Conservation (phyloP, 2,113 vertebrate species). For the Indicator maculatus region DNA sequence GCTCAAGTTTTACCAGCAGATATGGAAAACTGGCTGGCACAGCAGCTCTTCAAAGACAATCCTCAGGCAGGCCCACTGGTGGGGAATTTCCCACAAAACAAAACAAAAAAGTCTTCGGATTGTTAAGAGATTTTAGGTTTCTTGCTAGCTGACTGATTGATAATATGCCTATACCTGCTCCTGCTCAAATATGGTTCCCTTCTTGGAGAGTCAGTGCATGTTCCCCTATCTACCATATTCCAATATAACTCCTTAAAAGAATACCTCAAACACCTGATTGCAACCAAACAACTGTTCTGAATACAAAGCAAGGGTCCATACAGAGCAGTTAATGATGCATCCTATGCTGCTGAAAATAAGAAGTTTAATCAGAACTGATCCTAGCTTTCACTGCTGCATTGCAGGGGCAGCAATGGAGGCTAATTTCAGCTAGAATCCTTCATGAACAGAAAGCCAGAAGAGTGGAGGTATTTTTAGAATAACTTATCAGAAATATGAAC, state of each 20-base stretch:
- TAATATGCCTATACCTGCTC: background rate
- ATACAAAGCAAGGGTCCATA: background rate
- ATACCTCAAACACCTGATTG: background rate
- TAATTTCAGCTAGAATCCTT: constrained; percentile 62
- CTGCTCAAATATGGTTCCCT: background rate
- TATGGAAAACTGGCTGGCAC: background rate
- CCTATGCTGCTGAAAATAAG: background rate
- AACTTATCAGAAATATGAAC: constrained; percentile 67
- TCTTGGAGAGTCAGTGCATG: background rate
- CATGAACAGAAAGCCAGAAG: constrained; percentile 72
- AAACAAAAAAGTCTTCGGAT: background rate
- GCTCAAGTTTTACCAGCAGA: background rate
- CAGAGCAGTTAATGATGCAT: background rate
- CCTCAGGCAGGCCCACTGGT: background rate
- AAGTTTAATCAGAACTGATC: constrained; percentile 14
- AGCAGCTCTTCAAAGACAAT: background rate
- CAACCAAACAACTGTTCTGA: background rate
- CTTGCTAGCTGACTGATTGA: background rate
- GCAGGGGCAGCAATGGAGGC: constrained; percentile 75
- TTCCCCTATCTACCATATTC: background rate
- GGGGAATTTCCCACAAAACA: background rate
- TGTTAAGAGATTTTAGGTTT: background rate
- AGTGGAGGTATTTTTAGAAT: constrained; percentile 79
- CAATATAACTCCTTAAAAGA: background rate
- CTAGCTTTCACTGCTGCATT: constrained; percentile 75